Base-by-base conservation (phyloP, 2,113 vertebrate genomes). In the Pantherophis guttatus region DNA sequence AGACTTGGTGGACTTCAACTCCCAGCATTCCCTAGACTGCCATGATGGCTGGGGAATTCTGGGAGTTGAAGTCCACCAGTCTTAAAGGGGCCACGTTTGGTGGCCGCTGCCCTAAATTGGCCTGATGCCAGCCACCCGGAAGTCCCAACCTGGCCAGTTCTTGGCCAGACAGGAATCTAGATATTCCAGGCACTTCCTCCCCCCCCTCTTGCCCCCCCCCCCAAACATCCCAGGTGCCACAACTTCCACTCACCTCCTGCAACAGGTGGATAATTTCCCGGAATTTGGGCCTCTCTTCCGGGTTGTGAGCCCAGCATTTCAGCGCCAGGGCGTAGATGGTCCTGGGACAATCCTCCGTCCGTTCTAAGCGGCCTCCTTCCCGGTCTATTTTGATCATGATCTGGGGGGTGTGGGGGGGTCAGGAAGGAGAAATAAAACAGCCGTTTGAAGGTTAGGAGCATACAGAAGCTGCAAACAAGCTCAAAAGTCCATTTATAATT, bases 381-480 rank as follows among this genome's bases (percentile, higher is more conserved):
- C 97, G 95, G 52, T 98, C 98, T 48, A 99, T 97, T 1, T 97
- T 97, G 93, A 95, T 97, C 90, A 99, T 94, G 81, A 99, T 99
- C 98, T 99, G 94, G 89, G 5, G 88, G 93, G 39, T 1, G 39
- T 1, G 39, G 8, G 55, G 55, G 17, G 7, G 29, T n/a, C 5
- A 0, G 95, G 91, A 48, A 17, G 1, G 58, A 13, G 11, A 4
- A 86, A 33, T 1, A 13, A 70, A n/a, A 13, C 62, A 5, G 5
- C 26, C 62, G 1, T 1, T n/a, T 12, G 11, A 15, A 13, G 62
- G 1, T n/a, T 5, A n/a, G 62, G 62, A 13, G 62, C 17, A 48
- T 0, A 23, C 13, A 85, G 21, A 39, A 19, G 21, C 39, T 85
- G 17, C 81, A 13, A 19, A 81, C 1, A 1, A 62, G 58, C 23